Base-by-base conservation (phyloP, 2,113 vertebrate species). In the Xenopus tropicalis region DNA sequence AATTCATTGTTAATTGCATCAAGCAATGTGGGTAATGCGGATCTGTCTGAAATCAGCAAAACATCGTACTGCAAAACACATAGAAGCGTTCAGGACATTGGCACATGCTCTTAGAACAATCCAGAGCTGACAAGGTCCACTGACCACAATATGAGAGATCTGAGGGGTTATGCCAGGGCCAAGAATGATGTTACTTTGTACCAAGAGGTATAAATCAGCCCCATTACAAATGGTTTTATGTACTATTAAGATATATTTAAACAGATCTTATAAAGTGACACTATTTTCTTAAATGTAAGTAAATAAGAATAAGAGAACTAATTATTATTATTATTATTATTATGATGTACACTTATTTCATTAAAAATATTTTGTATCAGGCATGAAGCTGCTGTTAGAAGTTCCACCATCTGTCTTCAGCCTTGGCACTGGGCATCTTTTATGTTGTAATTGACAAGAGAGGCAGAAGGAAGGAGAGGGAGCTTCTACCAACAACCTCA, bases 1-100 rank as follows among this genome's bases (percentile, higher is more conserved):
- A 83, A 82, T 80, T 74, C 82, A 81, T 85, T 77, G 72, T 61
- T 79, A 80, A 70, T 14, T 0, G 0, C 72, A 79, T 71, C 57
- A 67, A 81, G 76, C 78, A 71, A 79, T 75, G 17, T 67, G 44
- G 54, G 66, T 25, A 70, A 79, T n/a, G 70, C 20, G 58, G 52
- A 2, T 79, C n/a, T 0, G 22, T 77, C 57, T 58, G 77, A 69
- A 85, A 79, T 61, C 67, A 69, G 74, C 78, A 59, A 25, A 46
- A 0, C 5, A 78, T 63, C 46, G 63, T 0, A 0, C 16, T 63
- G 58, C 56, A 44, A 66, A 68, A 68, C 61, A 70, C 68, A 66
- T 14, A 37, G 24, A 59, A 14, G 57, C 11, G 14, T 17, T 20
- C 37, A 70, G 54, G n/a, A 70, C 29, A 44, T 61, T 74, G 66